A percentile compares a stretch with the other conserved stretches of the same genome.
Conservation (phyloP, 2,888 invertebrate species). For the Papilio gigon region DNA sequence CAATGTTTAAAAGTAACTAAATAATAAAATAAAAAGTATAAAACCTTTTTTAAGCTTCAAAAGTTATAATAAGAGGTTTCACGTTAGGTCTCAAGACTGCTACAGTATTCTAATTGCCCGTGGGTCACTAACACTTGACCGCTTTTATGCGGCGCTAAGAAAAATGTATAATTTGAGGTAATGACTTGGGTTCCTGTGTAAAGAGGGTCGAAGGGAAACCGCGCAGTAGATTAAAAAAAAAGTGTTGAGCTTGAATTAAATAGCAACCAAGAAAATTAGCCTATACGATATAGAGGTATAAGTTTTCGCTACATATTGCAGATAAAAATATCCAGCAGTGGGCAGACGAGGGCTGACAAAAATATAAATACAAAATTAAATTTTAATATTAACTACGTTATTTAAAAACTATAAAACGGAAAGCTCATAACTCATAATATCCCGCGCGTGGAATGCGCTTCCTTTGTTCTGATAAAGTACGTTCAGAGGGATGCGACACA, state of each 20-base stretch:
- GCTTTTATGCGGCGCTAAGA: conserved; percentile 30
- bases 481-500: conserved; percentile 8
- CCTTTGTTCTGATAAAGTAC: conserved; percentile 16
- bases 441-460: neutral
- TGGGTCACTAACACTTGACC: conserved; percentile 37
- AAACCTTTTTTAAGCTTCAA: conserved; percentile 5
- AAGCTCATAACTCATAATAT: too few species aligned
- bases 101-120: conserved; percentile 33
- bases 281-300: neutral
- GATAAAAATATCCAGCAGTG: too few species aligned
- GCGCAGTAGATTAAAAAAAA: conserved; percentile 5
- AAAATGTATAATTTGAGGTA: conserved; percentile 31
- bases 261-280: neutral
- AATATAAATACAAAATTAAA: too few species aligned
- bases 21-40: neutral
- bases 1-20: neutral
- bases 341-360: too few species aligned
- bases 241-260: conserved; percentile 3
- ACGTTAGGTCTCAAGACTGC: conserved; percentile 8
- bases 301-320: neutral
- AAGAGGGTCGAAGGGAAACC: conserved; percentile 2
- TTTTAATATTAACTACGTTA: too few species aligned
- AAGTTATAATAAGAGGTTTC: conserved; percentile 28
- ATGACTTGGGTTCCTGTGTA: conserved; percentile 20
- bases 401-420: neutral